Percentiles rank a stretch among this genome's conserved stretches.
These are phyloP conservation scores for Calliphora vicina DNA, from an alignment of 1,140 invertebrate species.

Conservation along the genomic window DNA sequence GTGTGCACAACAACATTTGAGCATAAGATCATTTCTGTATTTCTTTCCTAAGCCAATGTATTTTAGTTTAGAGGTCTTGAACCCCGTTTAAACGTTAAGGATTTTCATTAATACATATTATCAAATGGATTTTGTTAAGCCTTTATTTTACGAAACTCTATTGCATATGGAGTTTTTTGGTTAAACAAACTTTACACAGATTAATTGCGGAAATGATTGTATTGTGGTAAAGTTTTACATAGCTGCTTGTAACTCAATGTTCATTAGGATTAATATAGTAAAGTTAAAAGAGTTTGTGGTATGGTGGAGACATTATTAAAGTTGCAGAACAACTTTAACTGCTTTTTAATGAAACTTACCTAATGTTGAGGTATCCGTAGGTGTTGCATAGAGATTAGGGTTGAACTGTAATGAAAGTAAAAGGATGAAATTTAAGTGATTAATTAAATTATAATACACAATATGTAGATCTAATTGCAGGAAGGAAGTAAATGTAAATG, in stretches of 20 bases:
- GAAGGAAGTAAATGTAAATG: background rate
- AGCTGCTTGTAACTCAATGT: background rate
- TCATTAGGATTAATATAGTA: background rate
- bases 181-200: too few relatives aligned
- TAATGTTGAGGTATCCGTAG: slow-evolving; percentile 20
- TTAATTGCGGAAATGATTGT: slow-evolving; percentile 3
- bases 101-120: background rate
- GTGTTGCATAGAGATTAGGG: slow-evolving; percentile 21
- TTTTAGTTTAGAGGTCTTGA: slow-evolving; percentile 25
- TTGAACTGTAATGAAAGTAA: slow-evolving; percentile 14
- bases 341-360: background rate
- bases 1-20: background rate
- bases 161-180: background rate
- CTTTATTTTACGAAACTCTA: background rate
- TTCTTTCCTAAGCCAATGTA: background rate
- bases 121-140: background rate
- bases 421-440: background rate
- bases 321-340: too few relatives aligned
- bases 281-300: background rate
- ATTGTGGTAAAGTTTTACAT: background rate
- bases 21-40: background rate
- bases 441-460: slow-evolving; percentile 1
- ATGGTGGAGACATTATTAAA: background rate
- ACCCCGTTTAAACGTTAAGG: slow-evolving; percentile 21
- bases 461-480: background rate